These are phyloP conservation scores for Macrochelys suwanniensis DNA, from an alignment of 2,797 vertebrate species.

Conservation along the genomic window DNA sequence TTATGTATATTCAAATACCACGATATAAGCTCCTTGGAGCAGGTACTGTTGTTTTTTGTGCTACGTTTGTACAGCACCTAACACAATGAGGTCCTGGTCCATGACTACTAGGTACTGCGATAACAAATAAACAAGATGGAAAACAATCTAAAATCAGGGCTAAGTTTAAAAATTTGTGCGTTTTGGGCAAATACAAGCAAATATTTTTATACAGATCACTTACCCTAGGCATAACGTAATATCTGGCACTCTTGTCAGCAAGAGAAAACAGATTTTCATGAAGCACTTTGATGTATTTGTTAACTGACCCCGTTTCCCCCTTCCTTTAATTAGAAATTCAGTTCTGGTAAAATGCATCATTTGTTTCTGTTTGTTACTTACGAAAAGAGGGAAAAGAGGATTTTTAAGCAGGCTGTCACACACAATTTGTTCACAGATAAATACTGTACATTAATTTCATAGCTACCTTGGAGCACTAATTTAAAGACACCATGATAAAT, in stretches of 20 bases:
- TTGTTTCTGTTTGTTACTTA: constrained; percentile 44
- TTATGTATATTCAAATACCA: neutral
- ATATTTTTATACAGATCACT: neutral
- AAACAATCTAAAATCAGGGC: neutral
- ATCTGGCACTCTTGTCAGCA: neutral
- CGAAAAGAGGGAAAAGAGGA: neutral
- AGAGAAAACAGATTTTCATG: constrained; percentile 37
- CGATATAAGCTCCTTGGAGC: neutral
- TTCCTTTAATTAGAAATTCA: constrained; percentile 69
- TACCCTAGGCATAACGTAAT: constrained; percentile 22
- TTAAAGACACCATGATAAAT: constrained; percentile 32
- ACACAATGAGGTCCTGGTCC: neutral
- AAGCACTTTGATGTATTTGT: constrained; percentile 36
- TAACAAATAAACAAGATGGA: neutral
- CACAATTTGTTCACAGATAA: constrained; percentile 11
- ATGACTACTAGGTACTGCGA: neutral
- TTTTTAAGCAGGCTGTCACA: constrained; percentile 13
- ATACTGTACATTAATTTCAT: neutral
- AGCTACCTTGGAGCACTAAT: constrained; percentile 33
- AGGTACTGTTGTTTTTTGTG: neutral
- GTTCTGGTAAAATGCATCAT: constrained; percentile 40
- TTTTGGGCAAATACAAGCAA: neutral
- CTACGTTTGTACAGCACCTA: neutral
- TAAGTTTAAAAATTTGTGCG: neutral
- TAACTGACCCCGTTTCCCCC: constrained; percentile 46